Conservation (phyloP, 2,888 invertebrate genomes). For the Monochamus alternatus region DNA sequence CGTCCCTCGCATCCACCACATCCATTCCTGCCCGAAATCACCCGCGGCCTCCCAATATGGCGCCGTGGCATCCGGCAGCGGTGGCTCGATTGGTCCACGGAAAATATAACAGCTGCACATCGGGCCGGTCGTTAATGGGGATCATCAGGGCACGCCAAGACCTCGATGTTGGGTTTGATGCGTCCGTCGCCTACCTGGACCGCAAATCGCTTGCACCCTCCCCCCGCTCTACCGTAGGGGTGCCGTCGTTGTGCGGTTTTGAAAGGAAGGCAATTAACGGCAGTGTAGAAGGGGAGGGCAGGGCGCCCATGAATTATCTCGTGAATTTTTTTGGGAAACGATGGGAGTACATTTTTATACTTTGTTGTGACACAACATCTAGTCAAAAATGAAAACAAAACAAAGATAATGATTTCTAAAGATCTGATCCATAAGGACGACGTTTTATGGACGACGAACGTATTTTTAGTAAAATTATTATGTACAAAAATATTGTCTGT, state of each 20-base stretch:
- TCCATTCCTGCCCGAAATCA: slow-evolving; percentile 56
- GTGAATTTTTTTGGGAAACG: neutral
- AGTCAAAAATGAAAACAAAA: too few relatives aligned
- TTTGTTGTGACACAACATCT: too few relatives aligned
- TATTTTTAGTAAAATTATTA: too few relatives aligned
- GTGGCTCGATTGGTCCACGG: slow-evolving; percentile 69
- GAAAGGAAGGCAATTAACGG: slow-evolving; percentile 56
- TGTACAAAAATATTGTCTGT: too few relatives aligned
- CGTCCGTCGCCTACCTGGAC: slow-evolving; percentile 55
- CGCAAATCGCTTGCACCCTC: slow-evolving; percentile 39
- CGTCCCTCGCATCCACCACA: neutral
- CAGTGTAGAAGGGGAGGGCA: neutral
- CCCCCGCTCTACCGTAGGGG: slow-evolving; percentile 37
- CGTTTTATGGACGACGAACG: too few relatives aligned
- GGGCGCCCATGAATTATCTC: neutral
- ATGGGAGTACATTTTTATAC: neutral
- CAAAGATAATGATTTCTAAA: too few relatives aligned
- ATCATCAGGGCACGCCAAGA: slow-evolving; percentile 66
- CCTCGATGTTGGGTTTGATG: slow-evolving; percentile 65
- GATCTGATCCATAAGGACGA: too few relatives aligned
- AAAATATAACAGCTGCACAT: slow-evolving; percentile 70
- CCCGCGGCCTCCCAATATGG: slow-evolving; percentile 66
- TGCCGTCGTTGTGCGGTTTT: slow-evolving; percentile 54
- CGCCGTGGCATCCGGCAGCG: slow-evolving; percentile 61
- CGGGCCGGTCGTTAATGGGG: slow-evolving; percentile 66